phyloP scores from a whole-genome alignment of 2,113 vertebrate species.

The Myotis yumanensis region DNA sequence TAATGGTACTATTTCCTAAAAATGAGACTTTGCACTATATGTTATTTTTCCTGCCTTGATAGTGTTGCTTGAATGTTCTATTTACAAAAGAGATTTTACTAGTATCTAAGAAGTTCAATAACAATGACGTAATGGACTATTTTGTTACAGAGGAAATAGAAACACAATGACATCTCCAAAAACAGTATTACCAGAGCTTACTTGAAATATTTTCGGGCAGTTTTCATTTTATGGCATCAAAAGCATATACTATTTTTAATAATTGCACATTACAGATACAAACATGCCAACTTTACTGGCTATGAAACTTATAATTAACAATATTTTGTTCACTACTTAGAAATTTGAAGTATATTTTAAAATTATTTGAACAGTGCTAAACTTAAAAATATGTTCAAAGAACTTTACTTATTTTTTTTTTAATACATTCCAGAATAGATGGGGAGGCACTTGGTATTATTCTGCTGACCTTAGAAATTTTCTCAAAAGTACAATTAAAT shows the following conservation, averaged over 20 bases:
- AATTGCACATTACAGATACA: background rate
- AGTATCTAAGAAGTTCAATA: constrained; percentile 19
- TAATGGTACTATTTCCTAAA: background rate
- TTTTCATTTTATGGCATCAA: background rate
- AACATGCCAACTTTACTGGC: background rate
- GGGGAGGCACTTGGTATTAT: background rate
- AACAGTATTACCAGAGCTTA: background rate
- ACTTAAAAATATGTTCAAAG: background rate
- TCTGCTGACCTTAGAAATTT: background rate
- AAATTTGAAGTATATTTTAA: background rate
- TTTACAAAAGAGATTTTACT: background rate
- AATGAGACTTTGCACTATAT: background rate
- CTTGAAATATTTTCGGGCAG: background rate
- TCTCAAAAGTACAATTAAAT: background rate
- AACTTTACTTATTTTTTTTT: background rate
- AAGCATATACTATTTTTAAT: background rate
- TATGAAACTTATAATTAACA: background rate
- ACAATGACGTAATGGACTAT: background rate
- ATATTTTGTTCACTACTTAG: background rate
- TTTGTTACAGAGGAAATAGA: constrained; percentile 4
- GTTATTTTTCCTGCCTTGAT: background rate
- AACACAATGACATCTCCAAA: background rate
- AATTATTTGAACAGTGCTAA: background rate
- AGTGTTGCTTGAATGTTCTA: background rate
- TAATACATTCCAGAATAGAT: background rate